Evolutionary conservation across 2,797 vertebrate genomes (phyloP).

Genomic region (Sebastes nivosus): DNA sequence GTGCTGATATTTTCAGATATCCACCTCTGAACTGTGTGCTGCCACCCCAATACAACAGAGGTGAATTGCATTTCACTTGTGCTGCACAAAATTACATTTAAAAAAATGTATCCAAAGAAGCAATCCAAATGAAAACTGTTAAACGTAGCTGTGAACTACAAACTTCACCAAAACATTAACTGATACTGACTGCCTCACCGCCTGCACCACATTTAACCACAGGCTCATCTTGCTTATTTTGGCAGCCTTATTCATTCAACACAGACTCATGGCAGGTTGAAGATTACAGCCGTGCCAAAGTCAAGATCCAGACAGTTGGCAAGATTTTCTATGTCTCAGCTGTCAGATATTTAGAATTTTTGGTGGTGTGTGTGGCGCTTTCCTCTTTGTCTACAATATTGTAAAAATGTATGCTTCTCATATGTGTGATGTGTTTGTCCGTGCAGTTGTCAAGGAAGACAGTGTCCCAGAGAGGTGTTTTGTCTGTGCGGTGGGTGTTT

Average conservation of each 20-base stretch:
- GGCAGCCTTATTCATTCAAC: constrained; percentile 39
- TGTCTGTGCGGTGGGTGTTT: constrained; percentile 45
- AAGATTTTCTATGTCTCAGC: constrained; percentile 28
- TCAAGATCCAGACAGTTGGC: constrained; percentile 53
- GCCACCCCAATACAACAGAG: neutral
- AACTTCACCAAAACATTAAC: neutral
- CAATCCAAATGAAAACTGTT: neutral
- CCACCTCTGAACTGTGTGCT: neutral
- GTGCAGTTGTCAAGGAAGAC: constrained; percentile 33
- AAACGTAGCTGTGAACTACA: neutral
- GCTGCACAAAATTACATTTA: neutral
- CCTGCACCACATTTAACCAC: constrained; percentile 31
- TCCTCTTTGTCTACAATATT: constrained; percentile 20
- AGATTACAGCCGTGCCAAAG: constrained; percentile 43
- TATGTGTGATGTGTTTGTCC: constrained; percentile 4
- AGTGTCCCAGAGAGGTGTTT: constrained; percentile 38
- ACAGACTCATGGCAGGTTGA: constrained; percentile 45
- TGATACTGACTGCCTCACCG: constrained; percentile 16
- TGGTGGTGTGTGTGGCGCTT: neutral
- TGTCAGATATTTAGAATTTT: constrained; percentile 45
- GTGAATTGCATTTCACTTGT: neutral
- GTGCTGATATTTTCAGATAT: neutral
- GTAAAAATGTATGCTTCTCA: constrained; percentile 28
- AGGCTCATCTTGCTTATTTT: constrained; percentile 38
- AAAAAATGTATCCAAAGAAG: neutral